Evolutionary conservation across 2,888 invertebrate species (phyloP).

Genomic region (Leistus spinibarbis): DNA sequence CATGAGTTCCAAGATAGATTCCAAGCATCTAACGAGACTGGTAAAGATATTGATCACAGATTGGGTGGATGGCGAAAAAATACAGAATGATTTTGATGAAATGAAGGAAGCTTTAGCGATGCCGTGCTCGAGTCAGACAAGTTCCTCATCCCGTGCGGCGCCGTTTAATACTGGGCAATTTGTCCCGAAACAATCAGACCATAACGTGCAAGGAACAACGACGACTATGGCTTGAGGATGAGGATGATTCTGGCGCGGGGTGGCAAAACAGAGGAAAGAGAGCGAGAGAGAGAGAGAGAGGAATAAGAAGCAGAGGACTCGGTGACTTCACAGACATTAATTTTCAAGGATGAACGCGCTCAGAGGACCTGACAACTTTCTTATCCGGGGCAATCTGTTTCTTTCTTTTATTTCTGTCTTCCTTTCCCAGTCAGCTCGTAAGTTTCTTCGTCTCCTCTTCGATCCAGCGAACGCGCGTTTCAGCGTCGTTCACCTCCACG

Average conservation of each 20-base stretch:
- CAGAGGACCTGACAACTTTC: slow-evolving; percentile 58
- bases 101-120: neutral
- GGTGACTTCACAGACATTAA: slow-evolving; percentile 56
- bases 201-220: slow-evolving; percentile 44
- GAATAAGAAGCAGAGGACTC: slow-evolving; percentile 39
- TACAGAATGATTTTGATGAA: neutral
- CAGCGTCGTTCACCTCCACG: slow-evolving; percentile 5
- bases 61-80: neutral
- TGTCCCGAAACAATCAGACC: slow-evolving; percentile 46
- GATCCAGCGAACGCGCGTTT: slow-evolving; percentile 20
- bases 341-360: slow-evolving; percentile 59
- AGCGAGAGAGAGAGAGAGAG: neutral
- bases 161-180: slow-evolving; percentile 40
- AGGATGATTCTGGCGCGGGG: slow-evolving; percentile 31
- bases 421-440: slow-evolving; percentile 40
- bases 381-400: slow-evolving; percentile 58
- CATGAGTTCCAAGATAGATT: no score
- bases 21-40: no score
- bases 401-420: slow-evolving; percentile 56
- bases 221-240: slow-evolving; percentile 42
- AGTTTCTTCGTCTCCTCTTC: slow-evolving; percentile 34
- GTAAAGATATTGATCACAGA: neutral
- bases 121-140: slow-evolving; percentile 11
- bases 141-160: slow-evolving; percentile 35
- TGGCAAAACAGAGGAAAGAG: neutral